Evolutionary conservation across 2,888 invertebrate species (phyloP).

Genomic region (Pseudococcus longispinus): DNA sequence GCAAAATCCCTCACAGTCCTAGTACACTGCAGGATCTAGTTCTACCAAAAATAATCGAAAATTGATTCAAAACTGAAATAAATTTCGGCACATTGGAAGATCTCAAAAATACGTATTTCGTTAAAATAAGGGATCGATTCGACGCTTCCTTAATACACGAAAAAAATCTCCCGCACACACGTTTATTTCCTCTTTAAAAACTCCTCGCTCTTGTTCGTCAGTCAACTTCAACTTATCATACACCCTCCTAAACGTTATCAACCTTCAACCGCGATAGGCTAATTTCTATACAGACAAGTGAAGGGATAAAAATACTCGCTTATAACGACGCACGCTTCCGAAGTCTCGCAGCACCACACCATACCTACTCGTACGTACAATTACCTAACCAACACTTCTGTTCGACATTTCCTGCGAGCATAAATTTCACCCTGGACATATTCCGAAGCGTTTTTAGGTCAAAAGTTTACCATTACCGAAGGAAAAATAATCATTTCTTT

Average conservation of each 20-base stretch:
- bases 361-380: no score
- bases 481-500: constrained; percentile 55
- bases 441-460: constrained; percentile 29
- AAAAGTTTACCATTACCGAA: constrained; percentile 45
- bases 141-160: no score
- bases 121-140: no score
- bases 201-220: background rate
- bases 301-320: constrained; percentile 3
- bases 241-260: background rate
- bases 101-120: no score
- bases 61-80: no score
- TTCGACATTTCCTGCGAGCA: constrained; percentile 21
- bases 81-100: no score
- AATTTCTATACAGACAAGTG: background rate
- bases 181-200: no score
- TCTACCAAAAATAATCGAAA: no score
- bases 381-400: constrained; percentile 10
- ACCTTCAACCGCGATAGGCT: background rate
- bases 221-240: background rate
- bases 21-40: no score
- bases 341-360: background rate
- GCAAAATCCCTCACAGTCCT: no score
- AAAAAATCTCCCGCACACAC: no score
- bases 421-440: constrained; percentile 29
- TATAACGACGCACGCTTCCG: background rate